A percentile compares a stretch with the other conserved stretches of the same genome.
phyloP scores from a whole-genome alignment of 2,797 vertebrate species.

The Enteromius mattozi region DNA sequence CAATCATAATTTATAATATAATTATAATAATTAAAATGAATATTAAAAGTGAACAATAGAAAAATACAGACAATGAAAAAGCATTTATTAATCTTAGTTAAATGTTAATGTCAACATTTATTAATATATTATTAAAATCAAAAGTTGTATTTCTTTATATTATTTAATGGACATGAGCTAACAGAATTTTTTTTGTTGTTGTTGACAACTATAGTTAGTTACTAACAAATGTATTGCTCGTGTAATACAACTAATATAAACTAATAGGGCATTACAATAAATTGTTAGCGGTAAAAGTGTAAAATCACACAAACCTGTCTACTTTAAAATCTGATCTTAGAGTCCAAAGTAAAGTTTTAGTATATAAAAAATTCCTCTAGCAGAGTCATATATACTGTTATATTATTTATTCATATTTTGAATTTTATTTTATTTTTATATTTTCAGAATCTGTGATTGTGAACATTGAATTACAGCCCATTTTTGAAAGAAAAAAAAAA shows the following conservation, averaged over 20 bases:
- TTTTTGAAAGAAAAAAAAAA: not conserved
- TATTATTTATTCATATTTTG: not conserved
- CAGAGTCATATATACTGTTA: not conserved
- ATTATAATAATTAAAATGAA: not conserved
- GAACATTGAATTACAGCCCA: not conserved
- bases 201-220: not conserved
- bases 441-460: not conserved
- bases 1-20: not conserved
- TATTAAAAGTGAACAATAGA: not conserved
- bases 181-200: not conserved
- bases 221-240: not conserved
- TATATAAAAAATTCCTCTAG: not conserved
- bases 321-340: not conserved
- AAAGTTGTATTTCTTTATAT: not conserved
- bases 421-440: not conserved
- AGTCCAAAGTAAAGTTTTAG: not conserved
- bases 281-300: too few species aligned
- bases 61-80: not conserved
- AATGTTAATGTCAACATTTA: not conserved
- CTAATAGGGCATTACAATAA: not conserved
- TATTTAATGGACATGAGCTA: not conserved
- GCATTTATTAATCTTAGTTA: not conserved
- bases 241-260: not conserved
- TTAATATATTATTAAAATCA: not conserved
- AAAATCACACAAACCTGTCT: not conserved